These are phyloP conservation scores for Trichomycterus rosablanca DNA, from an alignment of 2,113 vertebrate species.

Conservation along the genomic window DNA sequence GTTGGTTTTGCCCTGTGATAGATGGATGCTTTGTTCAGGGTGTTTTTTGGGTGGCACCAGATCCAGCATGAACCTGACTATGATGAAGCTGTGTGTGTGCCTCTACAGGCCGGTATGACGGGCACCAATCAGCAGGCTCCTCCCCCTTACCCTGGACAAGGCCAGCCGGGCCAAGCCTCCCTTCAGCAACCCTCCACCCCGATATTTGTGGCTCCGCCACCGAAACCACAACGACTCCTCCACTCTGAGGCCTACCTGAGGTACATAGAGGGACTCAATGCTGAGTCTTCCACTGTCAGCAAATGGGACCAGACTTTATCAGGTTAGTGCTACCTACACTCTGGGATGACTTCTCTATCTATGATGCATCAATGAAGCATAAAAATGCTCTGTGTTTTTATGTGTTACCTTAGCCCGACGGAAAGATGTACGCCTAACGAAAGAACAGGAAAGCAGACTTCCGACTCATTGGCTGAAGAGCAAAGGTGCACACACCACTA, in stretches of 20 bases:
- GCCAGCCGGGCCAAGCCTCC: constrained; percentile 74
- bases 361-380: too few relatives aligned
- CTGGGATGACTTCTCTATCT: too few relatives aligned
- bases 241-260: constrained; percentile 96
- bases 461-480: constrained; percentile 97
- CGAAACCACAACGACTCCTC: constrained; percentile 90
- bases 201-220: constrained; percentile 92
- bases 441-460: constrained; percentile 93
- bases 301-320: constrained; percentile 96
- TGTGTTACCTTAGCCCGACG: constrained; percentile 71
- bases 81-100: too few relatives aligned
- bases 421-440: constrained; percentile 88
- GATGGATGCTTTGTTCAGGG: too few relatives aligned
- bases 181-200: constrained; percentile 91
- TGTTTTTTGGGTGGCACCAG: too few relatives aligned
- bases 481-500: constrained; percentile 95
- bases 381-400: background rate
- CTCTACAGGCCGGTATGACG: constrained; percentile 73
- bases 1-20: too few relatives aligned
- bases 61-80: too few relatives aligned
- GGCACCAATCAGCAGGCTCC: constrained; percentile 83
- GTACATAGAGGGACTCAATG: constrained; percentile 93
- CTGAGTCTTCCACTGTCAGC: constrained; percentile 88
- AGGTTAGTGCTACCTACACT: constrained; percentile 63
- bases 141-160: constrained; percentile 84